Evolutionary conservation across 2,888 invertebrate species (phyloP).

Genomic region (Leucoma salicis): DNA sequence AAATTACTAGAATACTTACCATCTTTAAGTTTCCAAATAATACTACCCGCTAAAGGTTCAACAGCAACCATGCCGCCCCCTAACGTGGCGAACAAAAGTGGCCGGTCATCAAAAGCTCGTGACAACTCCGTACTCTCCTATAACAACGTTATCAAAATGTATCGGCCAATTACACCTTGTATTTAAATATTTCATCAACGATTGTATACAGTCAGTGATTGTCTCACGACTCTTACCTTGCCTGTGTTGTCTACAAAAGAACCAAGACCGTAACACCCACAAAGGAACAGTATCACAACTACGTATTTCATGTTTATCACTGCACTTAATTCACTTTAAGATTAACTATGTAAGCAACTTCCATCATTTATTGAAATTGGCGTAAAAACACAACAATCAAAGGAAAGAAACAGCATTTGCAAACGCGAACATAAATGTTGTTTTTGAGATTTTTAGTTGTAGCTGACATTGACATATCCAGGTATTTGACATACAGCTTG

Average conservation of each 20-base stretch:
- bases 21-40: conserved; percentile 95
- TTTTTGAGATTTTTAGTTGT: no score
- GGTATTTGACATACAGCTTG: no score
- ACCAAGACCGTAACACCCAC: conserved; percentile 55
- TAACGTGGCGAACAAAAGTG: conserved; percentile 94
- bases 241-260: conserved; percentile 56
- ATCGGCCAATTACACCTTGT: conserved; percentile 17
- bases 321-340: conserved; percentile 24
- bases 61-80: conserved; percentile 97
- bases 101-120: conserved; percentile 85
- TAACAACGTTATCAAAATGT: conserved; percentile 40
- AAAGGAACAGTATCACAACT: conserved; percentile 53
- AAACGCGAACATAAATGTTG: no score
- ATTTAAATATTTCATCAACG: conserved; percentile 18
- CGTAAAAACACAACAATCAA: conserved; percentile 29
- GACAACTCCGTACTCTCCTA: conserved; percentile 85
- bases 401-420: no score
- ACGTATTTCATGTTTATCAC: conserved; percentile 54
- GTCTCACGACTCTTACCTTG: conserved; percentile 56
- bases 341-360: conserved; percentile 25
- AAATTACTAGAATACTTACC: no score
- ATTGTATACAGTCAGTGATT: conserved; percentile 39
- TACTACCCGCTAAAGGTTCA: conserved; percentile 90
- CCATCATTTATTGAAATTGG: conserved; percentile 40
- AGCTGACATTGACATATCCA: no score